Evolutionary conservation across 2,888 invertebrate species (phyloP).

Genomic region (Hemithea aestivaria): DNA sequence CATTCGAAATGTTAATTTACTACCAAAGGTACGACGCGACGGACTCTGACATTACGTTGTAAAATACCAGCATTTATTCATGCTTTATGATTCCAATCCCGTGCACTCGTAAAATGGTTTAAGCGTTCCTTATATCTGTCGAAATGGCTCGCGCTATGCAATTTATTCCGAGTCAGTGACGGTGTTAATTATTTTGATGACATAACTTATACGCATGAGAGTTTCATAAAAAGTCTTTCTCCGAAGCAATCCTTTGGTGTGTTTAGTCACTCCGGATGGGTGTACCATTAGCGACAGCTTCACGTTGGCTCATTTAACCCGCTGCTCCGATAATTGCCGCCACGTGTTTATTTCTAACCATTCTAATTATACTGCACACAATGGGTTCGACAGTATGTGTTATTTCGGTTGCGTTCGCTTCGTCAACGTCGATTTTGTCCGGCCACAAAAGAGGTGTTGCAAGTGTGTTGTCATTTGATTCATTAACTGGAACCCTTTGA

Average conservation of each 20-base stretch:
- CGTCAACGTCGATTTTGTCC: conserved; percentile 74
- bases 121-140: conserved; percentile 4
- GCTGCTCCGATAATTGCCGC: conserved; percentile 77
- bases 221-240: conserved; percentile 49
- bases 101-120: conserved; percentile 3
- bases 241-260: conserved; percentile 54
- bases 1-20: conserved; percentile 37
- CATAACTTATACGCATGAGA: too few relatives aligned
- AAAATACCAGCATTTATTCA: neutral
- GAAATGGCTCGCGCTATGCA: conserved; percentile 30
- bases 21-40: conserved; percentile 13
- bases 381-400: conserved; percentile 76
- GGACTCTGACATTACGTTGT: conserved; percentile 4
- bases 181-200: too few relatives aligned
- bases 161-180: conserved; percentile 41
- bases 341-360: conserved; percentile 76
- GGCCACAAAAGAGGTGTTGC: conserved; percentile 72
- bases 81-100: conserved; percentile 4
- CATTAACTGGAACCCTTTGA: conserved; percentile 69
- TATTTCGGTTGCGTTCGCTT: conserved; percentile 68
- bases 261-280: conserved; percentile 64
- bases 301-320: conserved; percentile 77
- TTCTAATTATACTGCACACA: conserved; percentile 75
- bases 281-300: conserved; percentile 72
- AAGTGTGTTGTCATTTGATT: conserved; percentile 71